Conservation (phyloP, 2,888 invertebrate genomes). For the Lobophora halterata region DNA sequence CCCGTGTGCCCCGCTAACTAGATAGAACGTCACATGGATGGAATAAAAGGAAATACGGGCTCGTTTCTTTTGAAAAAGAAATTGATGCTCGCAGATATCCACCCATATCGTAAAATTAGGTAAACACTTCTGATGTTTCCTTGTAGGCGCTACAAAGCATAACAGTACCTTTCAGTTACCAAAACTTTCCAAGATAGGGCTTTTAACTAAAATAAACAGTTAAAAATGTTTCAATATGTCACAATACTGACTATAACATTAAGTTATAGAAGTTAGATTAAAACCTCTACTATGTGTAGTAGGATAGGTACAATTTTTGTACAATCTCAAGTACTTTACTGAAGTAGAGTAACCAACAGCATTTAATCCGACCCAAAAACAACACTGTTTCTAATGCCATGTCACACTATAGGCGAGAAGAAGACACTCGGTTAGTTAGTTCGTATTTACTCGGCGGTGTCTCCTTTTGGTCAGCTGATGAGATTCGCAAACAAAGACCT, state of each 20-base stretch:
- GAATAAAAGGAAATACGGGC: conserved; percentile 65
- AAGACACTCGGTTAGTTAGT: conserved; percentile 68
- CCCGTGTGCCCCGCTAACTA: conserved; percentile 74
- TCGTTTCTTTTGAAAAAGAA: conserved; percentile 53
- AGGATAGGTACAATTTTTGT: too few relatives aligned
- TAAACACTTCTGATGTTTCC: conserved; percentile 22
- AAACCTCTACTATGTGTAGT: too few relatives aligned
- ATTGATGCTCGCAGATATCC: conserved; percentile 34
- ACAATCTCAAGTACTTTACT: too few relatives aligned
- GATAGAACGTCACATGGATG: conserved; percentile 61
- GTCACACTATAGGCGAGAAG: conserved; percentile 34
- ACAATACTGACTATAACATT: too few relatives aligned
- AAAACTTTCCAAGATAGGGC: too few relatives aligned
- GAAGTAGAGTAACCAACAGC: too few relatives aligned
- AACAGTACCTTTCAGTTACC: too few relatives aligned
- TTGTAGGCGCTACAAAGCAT: conserved; percentile 11
- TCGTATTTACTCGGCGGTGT: conserved; percentile 51
- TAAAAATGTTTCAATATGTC: too few relatives aligned
- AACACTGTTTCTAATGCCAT: too few relatives aligned
- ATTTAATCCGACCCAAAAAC: too few relatives aligned
- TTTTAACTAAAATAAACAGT: too few relatives aligned
- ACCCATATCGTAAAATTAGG: conserved; percentile 29
- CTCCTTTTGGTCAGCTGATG: conserved; percentile 61
- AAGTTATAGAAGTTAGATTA: too few relatives aligned
- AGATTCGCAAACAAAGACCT: conserved; percentile 58